Evolutionary conservation across 2,888 invertebrate genomes (phyloP).

Genomic region (Agriopis marginaria): DNA sequence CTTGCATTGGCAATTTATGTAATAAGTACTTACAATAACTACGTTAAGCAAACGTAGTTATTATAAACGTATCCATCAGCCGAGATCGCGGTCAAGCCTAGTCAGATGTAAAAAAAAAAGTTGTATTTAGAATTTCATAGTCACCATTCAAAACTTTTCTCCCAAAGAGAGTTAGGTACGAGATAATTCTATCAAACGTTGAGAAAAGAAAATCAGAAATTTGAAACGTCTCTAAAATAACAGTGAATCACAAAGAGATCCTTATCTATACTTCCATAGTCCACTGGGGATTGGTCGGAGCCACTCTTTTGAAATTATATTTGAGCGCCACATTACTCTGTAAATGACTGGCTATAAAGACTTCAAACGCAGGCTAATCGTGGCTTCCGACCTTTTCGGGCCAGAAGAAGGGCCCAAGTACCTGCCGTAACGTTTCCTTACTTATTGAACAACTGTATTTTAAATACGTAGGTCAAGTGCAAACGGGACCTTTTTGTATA

Average conservation of each 20-base stretch:
- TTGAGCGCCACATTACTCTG: constrained; percentile 78
- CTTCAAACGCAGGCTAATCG: constrained; percentile 84
- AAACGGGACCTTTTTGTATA: constrained; percentile 37
- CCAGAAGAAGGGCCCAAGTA: constrained; percentile 72
- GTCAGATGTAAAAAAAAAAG: too few relatives aligned
- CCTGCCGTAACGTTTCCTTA: constrained; percentile 72
- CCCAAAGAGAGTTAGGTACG: constrained; percentile 11
- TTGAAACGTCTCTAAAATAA: constrained; percentile 36
- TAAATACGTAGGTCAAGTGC: constrained; percentile 62
- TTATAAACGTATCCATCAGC: too few relatives aligned
- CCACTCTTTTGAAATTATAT: constrained; percentile 79
- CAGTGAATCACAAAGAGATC: constrained; percentile 44
- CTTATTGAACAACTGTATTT: constrained; percentile 68
- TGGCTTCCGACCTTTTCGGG: constrained; percentile 81
- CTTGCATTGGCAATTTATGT: too few relatives aligned
- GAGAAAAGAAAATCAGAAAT: constrained; percentile 28
- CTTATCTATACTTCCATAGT: constrained; percentile 43
- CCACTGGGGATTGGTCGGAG: constrained; percentile 56
- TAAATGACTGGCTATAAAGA: constrained; percentile 82
- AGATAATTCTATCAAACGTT: constrained; percentile 30
- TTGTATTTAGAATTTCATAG: neutral
- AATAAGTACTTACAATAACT: too few relatives aligned
- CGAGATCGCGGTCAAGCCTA: too few relatives aligned
- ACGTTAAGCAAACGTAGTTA: neutral
- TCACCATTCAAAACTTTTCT: neutral